A percentile compares a stretch with the other conserved stretches of the same genome.
These are phyloP conservation scores for Catocala fraxini DNA, from an alignment of 2,888 invertebrate species.

Conservation along the genomic window DNA sequence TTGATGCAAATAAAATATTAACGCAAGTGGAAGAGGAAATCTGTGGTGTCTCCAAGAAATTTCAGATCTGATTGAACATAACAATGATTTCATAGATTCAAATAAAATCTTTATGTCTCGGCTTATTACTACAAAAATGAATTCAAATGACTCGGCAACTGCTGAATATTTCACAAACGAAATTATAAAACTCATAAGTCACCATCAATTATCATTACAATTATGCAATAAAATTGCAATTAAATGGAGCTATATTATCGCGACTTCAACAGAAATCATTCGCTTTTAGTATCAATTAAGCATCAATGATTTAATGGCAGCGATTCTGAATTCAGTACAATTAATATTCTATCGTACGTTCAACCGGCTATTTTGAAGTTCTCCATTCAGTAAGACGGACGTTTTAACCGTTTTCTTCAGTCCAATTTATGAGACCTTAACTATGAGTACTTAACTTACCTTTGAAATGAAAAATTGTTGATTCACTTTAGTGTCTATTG, in stretches of 20 bases:
- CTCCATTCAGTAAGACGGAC: constrained; percentile 45
- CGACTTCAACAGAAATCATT: constrained; percentile 49
- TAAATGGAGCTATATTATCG: constrained; percentile 28
- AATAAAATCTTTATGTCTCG: too few relatives aligned
- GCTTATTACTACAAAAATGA: too few relatives aligned
- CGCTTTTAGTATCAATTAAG: constrained; percentile 50
- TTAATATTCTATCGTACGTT: constrained; percentile 58
- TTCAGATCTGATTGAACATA: too few relatives aligned
- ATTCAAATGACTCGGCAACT: too few relatives aligned
- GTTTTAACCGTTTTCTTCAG: constrained; percentile 36
- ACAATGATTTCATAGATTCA: too few relatives aligned
- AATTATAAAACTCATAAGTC: constrained; percentile 3
- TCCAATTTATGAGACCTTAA: constrained; percentile 32
- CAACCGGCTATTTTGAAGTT: constrained; percentile 49
- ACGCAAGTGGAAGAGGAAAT: too few relatives aligned
- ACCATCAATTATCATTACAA: constrained; percentile 18
- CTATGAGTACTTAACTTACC: too few relatives aligned
- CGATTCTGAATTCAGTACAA: constrained; percentile 51
- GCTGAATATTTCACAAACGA: neutral
- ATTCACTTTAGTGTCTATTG: too few relatives aligned
- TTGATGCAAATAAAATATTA: too few relatives aligned
- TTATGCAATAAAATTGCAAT: constrained; percentile 27
- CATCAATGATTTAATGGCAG: constrained; percentile 53
- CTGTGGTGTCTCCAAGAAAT: too few relatives aligned
- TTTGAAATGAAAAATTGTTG: too few relatives aligned